These are phyloP conservation scores for Azemiops feae DNA, from an alignment of 2,113 vertebrate genomes.

Conservation along the genomic window DNA sequence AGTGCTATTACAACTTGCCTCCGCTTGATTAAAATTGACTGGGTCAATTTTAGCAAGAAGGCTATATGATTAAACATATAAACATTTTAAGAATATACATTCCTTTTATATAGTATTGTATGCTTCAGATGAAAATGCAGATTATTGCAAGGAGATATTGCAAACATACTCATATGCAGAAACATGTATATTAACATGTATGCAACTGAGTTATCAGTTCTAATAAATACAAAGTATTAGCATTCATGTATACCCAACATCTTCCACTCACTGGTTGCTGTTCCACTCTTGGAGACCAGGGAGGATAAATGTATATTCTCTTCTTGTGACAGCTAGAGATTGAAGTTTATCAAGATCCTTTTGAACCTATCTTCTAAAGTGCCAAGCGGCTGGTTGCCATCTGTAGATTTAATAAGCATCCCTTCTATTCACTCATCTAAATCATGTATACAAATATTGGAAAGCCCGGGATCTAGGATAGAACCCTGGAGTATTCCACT, in stretches of 20 bases:
- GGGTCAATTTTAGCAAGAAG: conserved; percentile 2
- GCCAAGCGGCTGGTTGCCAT: too few relatives aligned
- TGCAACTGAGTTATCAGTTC: background rate
- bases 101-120: background rate
- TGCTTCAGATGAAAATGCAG: background rate
- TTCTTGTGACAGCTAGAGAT: too few relatives aligned
- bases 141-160: background rate
- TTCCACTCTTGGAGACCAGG: too few relatives aligned
- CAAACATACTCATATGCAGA: background rate
- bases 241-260: background rate
- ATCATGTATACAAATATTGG: too few relatives aligned
- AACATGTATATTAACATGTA: background rate
- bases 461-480: too few relatives aligned
- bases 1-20: background rate
- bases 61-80: background rate
- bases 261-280: too few relatives aligned
- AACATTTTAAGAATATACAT: background rate
- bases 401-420: too few relatives aligned
- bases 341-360: too few relatives aligned
- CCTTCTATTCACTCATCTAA: too few relatives aligned
- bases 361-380: too few relatives aligned
- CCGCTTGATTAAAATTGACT: background rate
- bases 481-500: background rate
- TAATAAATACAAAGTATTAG: background rate
- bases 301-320: too few relatives aligned